A percentile compares a stretch with the other conserved stretches of the same genome.
Evolutionary conservation across 2,797 vertebrate genomes (phyloP).

Genomic region (Anabas testudineus): DNA sequence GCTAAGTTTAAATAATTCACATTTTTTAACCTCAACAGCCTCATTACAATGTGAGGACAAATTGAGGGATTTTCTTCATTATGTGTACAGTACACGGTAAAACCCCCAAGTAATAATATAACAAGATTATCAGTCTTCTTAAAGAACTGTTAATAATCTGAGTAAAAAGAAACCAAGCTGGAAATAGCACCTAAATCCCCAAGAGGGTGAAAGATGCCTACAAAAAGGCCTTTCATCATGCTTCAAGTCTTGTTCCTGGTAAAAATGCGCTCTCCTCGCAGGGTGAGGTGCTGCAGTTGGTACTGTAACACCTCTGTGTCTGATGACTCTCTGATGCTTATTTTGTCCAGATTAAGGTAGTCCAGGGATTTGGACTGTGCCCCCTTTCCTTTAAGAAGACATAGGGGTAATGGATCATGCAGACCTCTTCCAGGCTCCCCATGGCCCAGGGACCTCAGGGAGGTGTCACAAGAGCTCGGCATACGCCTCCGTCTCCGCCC

Average conservation of each 20-base stretch:
- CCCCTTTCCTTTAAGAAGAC: slow-evolving; percentile 93
- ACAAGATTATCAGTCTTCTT: slow-evolving; percentile 63
- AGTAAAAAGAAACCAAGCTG: slow-evolving; percentile 59
- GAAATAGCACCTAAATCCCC: slow-evolving; percentile 70
- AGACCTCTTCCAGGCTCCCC: slow-evolving; percentile 86
- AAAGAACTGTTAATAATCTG: slow-evolving; percentile 60
- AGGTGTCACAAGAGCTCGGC: slow-evolving; percentile 95
- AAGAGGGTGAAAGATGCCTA: slow-evolving; percentile 31
- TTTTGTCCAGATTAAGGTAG: slow-evolving; percentile 99
- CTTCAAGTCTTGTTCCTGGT: slow-evolving; percentile 92
- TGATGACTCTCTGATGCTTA: slow-evolving; percentile 91
- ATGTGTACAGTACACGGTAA: slow-evolving; percentile 59
- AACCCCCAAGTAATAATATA: slow-evolving; percentile 60
- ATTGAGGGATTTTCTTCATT: slow-evolving; percentile 46
- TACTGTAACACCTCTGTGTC: slow-evolving; percentile 96
- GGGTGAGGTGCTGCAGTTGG: slow-evolving; percentile 95
- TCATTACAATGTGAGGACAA: slow-evolving; percentile 44
- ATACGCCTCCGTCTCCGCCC: slow-evolving; percentile 91
- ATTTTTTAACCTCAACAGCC: slow-evolving; percentile 50
- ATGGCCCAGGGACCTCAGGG: slow-evolving; percentile 85
- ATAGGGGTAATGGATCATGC: slow-evolving; percentile 91
- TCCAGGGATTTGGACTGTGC: slow-evolving; percentile 96
- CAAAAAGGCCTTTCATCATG: slow-evolving; percentile 15
- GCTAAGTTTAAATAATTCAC: slow-evolving; percentile 78
- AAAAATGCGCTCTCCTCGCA: slow-evolving; percentile 92